Base-by-base conservation (phyloP, 2,797 vertebrate genomes). In the Diplodus puntazzo region DNA sequence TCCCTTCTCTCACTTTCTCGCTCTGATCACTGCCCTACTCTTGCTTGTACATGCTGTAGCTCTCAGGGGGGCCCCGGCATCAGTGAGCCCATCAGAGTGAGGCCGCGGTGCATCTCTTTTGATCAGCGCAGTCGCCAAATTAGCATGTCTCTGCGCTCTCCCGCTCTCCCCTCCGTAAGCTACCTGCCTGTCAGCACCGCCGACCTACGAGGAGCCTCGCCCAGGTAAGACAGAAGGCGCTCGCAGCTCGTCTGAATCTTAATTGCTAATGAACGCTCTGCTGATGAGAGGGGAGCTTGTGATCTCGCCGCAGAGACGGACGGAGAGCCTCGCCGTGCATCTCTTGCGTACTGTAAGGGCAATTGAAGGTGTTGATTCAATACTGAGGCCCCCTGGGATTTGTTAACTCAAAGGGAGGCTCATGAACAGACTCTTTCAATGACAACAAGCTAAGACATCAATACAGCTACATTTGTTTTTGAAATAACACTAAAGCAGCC, bases 91-190 rank as follows among this genome's bases (percentile, higher is more conserved):
- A 86, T 92, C 89, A 83, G 83, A 87, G 61, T 53, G 59, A 74
- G 68, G 63, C 81, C 0, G 34, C n/a, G 82, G 74, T 80, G 86
- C 76, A 42, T 68, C 77, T 85, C 91, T 89, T 94, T 94, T 93
- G 89, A 93, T 94, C 90, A 88, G 79, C 11, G 1, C 69, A 23
- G 66, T 63, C 23, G 30, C 75, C 55, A n/a, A 83, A 91, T 94
- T 92, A 92, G 85, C 91, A 93, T 91, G 84, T 88, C 83, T 78
- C 79, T 64, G 71, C 55, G 27, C 75, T 75, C 69, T 43, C 66
- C 55, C 55, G 27, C 75, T 75, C 69, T 43, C 66, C 55, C 61
- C 18, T 39, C 53, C 42, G 9, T 42, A 6, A 74, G 71, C 87
- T 83, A 82, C 79, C 87, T 87, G 89, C 81, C 84, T 75, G 82